A percentile compares a stretch with the other conserved stretches of the same genome.
Evolutionary conservation across 1,140 invertebrate genomes (phyloP).

Genomic region (Liolophura sinensis): DNA sequence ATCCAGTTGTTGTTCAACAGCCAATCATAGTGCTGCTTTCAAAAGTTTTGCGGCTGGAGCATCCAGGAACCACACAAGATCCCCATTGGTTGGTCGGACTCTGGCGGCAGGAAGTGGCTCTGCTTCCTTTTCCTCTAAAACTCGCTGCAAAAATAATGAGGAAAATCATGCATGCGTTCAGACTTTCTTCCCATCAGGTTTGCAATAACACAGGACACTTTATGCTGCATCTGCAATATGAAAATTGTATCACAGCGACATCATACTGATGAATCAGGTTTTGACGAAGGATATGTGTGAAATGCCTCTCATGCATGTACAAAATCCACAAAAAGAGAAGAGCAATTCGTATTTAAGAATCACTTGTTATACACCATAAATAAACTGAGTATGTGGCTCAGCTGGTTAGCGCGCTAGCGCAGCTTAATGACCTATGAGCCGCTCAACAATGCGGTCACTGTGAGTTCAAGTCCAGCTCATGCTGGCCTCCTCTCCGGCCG

Average conservation of each 20-base stretch:
- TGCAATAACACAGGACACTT: conserved; percentile 1
- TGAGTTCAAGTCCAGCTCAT: too few species aligned
- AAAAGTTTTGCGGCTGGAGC: conserved; percentile 66
- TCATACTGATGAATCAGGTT: neutral
- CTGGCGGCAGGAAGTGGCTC: conserved; percentile 69
- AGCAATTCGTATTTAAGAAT: too few species aligned
- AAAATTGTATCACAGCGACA: conserved; percentile 39
- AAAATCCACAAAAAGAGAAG: too few species aligned
- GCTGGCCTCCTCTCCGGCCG: too few species aligned
- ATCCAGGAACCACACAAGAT: conserved; percentile 80
- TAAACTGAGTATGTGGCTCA: too few species aligned
- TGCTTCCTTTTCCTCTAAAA: conserved; percentile 72
- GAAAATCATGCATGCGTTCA: neutral
- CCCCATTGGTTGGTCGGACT: conserved; percentile 72
- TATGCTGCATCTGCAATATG: neutral
- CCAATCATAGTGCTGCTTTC: neutral
- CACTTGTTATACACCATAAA: too few species aligned
- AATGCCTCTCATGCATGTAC: too few species aligned
- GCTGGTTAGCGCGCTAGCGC: too few species aligned
- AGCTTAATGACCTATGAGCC: too few species aligned
- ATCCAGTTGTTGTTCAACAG: neutral
- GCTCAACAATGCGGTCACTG: too few species aligned
- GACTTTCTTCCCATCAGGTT: neutral
- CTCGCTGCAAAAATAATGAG: conserved; percentile 64
- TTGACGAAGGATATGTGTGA: too few species aligned